These are phyloP conservation scores for Amphipoea lucens DNA, from an alignment of 2,888 invertebrate species.

Conservation along the genomic window DNA sequence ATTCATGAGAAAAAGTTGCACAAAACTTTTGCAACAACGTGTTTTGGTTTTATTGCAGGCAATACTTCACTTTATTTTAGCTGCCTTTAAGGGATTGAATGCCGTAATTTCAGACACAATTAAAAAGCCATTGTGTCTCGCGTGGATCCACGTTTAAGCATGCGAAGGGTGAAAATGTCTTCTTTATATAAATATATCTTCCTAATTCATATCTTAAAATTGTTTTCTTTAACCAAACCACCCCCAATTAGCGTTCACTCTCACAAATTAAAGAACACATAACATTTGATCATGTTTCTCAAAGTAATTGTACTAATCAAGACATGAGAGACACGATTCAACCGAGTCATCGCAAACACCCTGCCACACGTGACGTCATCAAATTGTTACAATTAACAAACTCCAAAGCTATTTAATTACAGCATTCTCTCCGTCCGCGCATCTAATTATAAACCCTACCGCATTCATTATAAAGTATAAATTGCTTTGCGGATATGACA, in stretches of 20 bases:
- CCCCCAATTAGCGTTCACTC: conserved; percentile 6
- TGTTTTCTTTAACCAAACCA: background rate
- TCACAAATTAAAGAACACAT: conserved; percentile 40
- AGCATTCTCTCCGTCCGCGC: conserved; percentile 38
- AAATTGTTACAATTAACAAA: conserved; percentile 67
- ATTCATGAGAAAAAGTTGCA: background rate
- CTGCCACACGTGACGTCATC: conserved; percentile 62
- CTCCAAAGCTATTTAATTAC: conserved; percentile 65
- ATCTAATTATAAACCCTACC: conserved; percentile 54
- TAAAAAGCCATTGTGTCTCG: too few relatives aligned
- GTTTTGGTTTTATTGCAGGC: background rate
- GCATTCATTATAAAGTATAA: conserved; percentile 57
- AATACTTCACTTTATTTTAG: too few relatives aligned
- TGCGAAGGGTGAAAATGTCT: too few relatives aligned
- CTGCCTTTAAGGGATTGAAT: too few relatives aligned
- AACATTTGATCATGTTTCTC: conserved; percentile 54
- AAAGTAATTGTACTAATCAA: conserved; percentile 65
- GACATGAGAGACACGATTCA: conserved; percentile 41
- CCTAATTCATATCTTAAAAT: background rate
- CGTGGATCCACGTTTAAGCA: too few relatives aligned
- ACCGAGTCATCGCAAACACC: conserved; percentile 54
- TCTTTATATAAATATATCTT: too few relatives aligned
- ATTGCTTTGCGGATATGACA: conserved; percentile 61
- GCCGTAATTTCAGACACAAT: too few relatives aligned
- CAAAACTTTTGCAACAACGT: background rate